phyloP scores from a whole-genome alignment of 1,140 invertebrate genomes.

The Diorhabda elongata region DNA sequence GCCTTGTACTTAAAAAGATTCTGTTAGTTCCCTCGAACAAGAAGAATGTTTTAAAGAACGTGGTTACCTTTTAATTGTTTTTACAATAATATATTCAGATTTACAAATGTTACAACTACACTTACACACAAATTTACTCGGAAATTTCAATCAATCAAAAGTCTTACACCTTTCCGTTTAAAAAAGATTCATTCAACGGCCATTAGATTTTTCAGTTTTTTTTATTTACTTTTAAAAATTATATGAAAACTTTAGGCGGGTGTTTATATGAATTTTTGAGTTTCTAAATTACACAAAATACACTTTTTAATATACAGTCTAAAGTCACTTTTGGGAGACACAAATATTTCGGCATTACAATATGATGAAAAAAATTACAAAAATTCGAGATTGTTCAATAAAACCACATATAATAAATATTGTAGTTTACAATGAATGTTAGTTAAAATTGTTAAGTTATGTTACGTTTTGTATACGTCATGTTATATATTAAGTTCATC shows the following conservation, averaged over 20 bases:
- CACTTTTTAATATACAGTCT: constrained; percentile 34
- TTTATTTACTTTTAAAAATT: constrained; percentile 18
- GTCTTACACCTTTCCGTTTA: constrained; percentile 23
- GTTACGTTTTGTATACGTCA: constrained; percentile 34
- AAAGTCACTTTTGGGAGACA: constrained; percentile 47
- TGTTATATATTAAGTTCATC: constrained; percentile 27
- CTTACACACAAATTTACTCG: constrained; percentile 26
- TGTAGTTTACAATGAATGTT: constrained; percentile 39
- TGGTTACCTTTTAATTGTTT: constrained; percentile 34
- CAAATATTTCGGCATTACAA: constrained; percentile 39
- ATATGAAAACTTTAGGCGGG: constrained; percentile 25
- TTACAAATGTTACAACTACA: constrained; percentile 29
- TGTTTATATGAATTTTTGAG: constrained; percentile 22
- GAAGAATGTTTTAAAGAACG: constrained; percentile 28
- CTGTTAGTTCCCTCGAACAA: constrained; percentile 15
- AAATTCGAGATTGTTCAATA: constrained; percentile 30
- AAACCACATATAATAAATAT: constrained; percentile 37
- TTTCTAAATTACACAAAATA: constrained; percentile 31
- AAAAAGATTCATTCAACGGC: constrained; percentile 13
- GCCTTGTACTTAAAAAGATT: constrained; percentile 33
- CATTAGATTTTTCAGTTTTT: constrained; percentile 14
- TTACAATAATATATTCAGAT: constrained; percentile 39
- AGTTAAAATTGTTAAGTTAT: constrained; percentile 34
- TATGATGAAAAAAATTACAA: constrained; percentile 28
- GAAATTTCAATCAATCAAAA: constrained; percentile 20